A percentile compares a stretch with the other conserved stretches of the same genome.
These are phyloP conservation scores for Pteronura brasiliensis DNA, from an alignment of 2,113 vertebrate genomes.

Conservation along the genomic window DNA sequence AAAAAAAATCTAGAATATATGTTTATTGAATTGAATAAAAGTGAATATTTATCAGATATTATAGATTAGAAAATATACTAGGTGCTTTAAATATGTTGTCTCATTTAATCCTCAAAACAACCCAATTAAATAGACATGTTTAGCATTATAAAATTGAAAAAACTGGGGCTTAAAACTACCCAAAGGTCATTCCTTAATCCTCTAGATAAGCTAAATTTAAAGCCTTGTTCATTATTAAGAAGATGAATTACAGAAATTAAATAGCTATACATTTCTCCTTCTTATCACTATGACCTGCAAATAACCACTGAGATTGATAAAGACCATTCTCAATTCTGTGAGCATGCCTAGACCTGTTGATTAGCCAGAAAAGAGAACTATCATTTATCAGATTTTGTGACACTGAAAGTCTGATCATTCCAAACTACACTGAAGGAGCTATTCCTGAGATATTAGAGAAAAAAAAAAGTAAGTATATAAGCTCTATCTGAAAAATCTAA, in stretches of 20 bases:
- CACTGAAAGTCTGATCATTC: constrained; percentile 21
- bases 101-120: neutral
- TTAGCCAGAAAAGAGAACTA: constrained; percentile 38
- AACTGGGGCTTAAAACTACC: neutral
- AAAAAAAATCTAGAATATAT: neutral
- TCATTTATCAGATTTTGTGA: constrained; percentile 37
- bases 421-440: neutral
- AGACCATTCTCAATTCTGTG: neutral
- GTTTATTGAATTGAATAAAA: neutral
- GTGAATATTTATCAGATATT: neutral
- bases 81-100: neutral
- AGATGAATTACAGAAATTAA: constrained; percentile 1
- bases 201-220: neutral
- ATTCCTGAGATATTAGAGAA: constrained; percentile 9
- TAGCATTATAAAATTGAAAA: constrained; percentile 9
- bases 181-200: neutral
- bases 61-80: neutral
- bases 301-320: constrained; percentile 22
- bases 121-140: neutral
- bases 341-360: neutral
- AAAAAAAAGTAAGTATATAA: constrained; percentile 35
- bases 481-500: constrained; percentile 45
- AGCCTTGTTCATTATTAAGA: neutral
- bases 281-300: neutral
- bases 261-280: neutral